phyloP scores from a whole-genome alignment of 1,140 invertebrate genomes.

The Drosophila pandora region DNA sequence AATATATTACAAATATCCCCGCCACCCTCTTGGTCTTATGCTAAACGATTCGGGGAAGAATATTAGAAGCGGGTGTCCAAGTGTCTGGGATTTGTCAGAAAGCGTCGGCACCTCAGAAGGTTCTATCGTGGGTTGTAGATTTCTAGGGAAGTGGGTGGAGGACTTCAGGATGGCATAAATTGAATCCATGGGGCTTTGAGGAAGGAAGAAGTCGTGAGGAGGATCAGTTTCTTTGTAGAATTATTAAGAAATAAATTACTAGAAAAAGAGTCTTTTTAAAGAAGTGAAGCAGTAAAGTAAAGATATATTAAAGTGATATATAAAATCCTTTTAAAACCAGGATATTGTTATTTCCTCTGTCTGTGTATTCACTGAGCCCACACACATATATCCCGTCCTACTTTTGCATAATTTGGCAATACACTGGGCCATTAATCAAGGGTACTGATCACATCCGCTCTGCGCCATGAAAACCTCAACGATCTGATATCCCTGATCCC shows the following conservation, averaged over 20 bases:
- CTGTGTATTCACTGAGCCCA: not conserved
- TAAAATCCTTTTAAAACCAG: not conserved
- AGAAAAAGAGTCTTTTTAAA: too few species aligned
- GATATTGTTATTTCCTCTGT: not conserved
- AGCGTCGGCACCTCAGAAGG: slow-evolving; percentile 24
- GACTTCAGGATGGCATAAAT: not conserved
- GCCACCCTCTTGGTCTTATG: not conserved
- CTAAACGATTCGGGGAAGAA: slow-evolving; percentile 39
- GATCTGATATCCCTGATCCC: slow-evolving; percentile 1
- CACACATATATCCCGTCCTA: not conserved
- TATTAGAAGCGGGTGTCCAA: slow-evolving; percentile 58
- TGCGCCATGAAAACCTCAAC: slow-evolving; percentile 29
- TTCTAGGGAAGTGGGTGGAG: not conserved
- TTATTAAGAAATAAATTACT: not conserved
- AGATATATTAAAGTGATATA: too few species aligned
- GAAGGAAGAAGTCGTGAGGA: slow-evolving; percentile 6
- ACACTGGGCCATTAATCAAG: slow-evolving; percentile 31
- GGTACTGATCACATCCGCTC: slow-evolving; percentile 52
- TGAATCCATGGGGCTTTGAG: not conserved
- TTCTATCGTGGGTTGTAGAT: not conserved
- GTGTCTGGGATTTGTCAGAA: slow-evolving; percentile 31
- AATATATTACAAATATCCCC: slow-evolving; percentile 52
- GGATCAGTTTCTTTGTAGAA: not conserved
- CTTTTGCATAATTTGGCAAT: slow-evolving; percentile 61
- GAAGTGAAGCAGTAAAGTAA: too few species aligned